Percentiles rank a stretch among this genome's conserved stretches.
Evolutionary conservation across 1,140 invertebrate species (phyloP).

Genomic region (Aphis craccivora): DNA sequence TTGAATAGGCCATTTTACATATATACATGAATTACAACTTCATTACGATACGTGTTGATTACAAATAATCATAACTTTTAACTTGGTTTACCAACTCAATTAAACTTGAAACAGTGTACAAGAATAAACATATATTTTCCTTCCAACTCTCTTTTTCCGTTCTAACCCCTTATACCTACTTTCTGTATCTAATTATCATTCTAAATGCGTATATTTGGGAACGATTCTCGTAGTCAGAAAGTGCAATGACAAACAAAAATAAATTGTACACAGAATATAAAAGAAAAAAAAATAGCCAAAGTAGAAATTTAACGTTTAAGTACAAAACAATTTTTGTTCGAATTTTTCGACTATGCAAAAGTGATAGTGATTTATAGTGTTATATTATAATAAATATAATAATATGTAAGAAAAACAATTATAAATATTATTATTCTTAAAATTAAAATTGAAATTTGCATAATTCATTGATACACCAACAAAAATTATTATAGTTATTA

Average conservation of each 20-base stretch:
- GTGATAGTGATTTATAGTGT: rapidly evolving
- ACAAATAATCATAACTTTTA: slow-evolving; percentile 2
- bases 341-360: background rate
- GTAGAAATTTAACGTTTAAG: background rate
- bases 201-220: background rate
- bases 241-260: background rate
- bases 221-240: background rate
- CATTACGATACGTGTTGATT: background rate
- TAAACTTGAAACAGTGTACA: background rate
- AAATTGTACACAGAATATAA: background rate
- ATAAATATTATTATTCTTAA: no score
- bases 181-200: background rate
- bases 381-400: background rate
- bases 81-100: slow-evolving; percentile 39
- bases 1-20: background rate
- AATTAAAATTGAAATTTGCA: background rate
- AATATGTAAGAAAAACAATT: background rate
- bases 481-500: background rate
- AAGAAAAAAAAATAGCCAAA: background rate
- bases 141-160: background rate
- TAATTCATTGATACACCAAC: background rate
- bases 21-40: background rate
- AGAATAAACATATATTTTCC: background rate
- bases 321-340: background rate
- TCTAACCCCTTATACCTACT: background rate